Base-by-base conservation (phyloP, 2,888 invertebrate species). In the Sarcophaga subvicina region DNA sequence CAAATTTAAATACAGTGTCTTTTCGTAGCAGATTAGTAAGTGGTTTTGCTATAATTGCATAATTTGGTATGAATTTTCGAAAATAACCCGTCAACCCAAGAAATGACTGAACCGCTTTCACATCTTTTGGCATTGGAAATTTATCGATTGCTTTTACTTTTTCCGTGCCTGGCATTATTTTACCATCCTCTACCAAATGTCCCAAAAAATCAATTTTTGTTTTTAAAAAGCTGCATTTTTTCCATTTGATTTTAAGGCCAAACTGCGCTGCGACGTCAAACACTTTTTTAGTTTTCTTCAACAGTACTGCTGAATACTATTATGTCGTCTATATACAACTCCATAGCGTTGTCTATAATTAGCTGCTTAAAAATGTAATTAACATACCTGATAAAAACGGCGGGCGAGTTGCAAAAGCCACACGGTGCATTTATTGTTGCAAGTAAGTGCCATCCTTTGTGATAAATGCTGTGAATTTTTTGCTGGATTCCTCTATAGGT, bases 351-450 rank as follows among this genome's bases (percentile, higher is more conserved):
- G 49, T 70, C 73, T 22, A 78, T 71, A 27, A 88, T 73, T n/a
- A 88, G 70, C 45, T 73, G 20, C 54, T 72, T 77, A 64, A 86
- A 86, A 45, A 88, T 82, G 14, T 76, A 72, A 63, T 86, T 88
- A 8, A 88, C 25, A 60, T 67, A 87, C 12, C 86, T 63, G 20
- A 83, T 37, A 49, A 87, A 83, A n/a, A 80, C 72, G 5, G 86
- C 86, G 6, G 83, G 84, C 0, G 85, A 85, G 47, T 82, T 80
- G 22, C 79, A 86, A 81, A 86, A 83, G 3, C 80, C 80, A 66
- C 86, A 80, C 8, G 86, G 81, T 12, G 78, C 79, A 47, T 14
- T 49, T 17, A 62, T 85, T 47, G 83, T 83, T 63, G 83, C 80
- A n/a, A n/a, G 27, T 27, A 83, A 4, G 78, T 12, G 0, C 82